Evolutionary conservation across 92 coral and sea anemone species (phyloP), one percentile per base, ranked within the genome.

Genomic region (Virgularia gustaviana): DNA sequence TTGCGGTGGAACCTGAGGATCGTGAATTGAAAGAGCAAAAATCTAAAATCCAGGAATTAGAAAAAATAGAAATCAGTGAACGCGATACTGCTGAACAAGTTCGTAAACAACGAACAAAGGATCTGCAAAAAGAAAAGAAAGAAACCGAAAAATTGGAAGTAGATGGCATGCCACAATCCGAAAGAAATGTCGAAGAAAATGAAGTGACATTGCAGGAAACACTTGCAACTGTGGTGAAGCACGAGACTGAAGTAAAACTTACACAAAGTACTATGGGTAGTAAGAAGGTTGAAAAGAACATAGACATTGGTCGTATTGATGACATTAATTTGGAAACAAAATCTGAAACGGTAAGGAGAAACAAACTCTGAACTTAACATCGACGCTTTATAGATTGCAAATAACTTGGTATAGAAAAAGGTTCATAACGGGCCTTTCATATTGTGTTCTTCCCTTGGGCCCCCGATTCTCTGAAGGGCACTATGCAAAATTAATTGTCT

Each of bases 231-330:
- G 30, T 45, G 35, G 60, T 47, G 22, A 61, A 68, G 27, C 75
- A 68, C 45, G 32, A 59, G 22, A 68, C 75, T 29, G 61, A 68
- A 16, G 75, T 68, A 5, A 49, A 49, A 68, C 54, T 68, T 30
- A 68, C 29, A 34, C 31, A 49, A 68, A 35, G 12, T 31, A 22
- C 12, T 39, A 27, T 36, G 9, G 75, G 51, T 47, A 68, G 72
- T 27, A 15, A 18, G 56, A 65, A 43, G 44, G 33, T 28, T 19
- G 51, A n/a, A 23, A 35, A 49, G 51, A 39, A 29, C 2, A 47
- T 68, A 37, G 15, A 39, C 11, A 55, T 68, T 28, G 75, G 75
- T 30, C 75, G 75, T 6, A 68, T 68, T 68, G 60, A 68, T 32
- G 75, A 68, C 33, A 49, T 68, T 59, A 61, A 68, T 11, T 68